phyloP scores from a whole-genome alignment of 2,888 invertebrate species.

The Perizoma affinitatum region DNA sequence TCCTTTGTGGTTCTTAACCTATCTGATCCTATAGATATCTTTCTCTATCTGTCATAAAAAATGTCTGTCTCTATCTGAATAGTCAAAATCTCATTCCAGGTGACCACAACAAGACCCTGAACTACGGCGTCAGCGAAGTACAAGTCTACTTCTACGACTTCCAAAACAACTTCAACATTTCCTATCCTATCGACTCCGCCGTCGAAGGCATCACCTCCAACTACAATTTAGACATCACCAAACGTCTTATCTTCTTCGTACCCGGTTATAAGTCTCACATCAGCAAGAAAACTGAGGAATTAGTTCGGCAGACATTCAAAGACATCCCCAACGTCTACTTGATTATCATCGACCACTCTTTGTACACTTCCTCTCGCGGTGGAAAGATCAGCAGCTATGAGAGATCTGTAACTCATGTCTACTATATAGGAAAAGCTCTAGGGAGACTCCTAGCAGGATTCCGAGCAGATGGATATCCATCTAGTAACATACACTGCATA shows the following conservation, averaged over 20 bases:
- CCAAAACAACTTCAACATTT: slow-evolving; percentile 66
- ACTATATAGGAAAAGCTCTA: slow-evolving; percentile 64
- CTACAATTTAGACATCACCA: slow-evolving; percentile 66
- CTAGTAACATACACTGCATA: slow-evolving; percentile 67
- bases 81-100: slow-evolving; percentile 52
- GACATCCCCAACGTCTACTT: slow-evolving; percentile 66
- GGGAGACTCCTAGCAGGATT: slow-evolving; percentile 64
- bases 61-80: too few species aligned
- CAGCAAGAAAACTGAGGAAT: slow-evolving; percentile 62
- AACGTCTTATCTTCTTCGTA: slow-evolving; percentile 69
- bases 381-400: slow-evolving; percentile 70
- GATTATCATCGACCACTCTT: slow-evolving; percentile 72
- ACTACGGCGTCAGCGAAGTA: slow-evolving; percentile 61
- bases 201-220: slow-evolving; percentile 54
- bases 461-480: slow-evolving; percentile 57
- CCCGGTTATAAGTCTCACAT: slow-evolving; percentile 77
- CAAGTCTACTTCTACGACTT: slow-evolving; percentile 75
- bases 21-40: too few species aligned
- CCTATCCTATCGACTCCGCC: slow-evolving; percentile 60
- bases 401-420: slow-evolving; percentile 62
- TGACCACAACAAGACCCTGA: slow-evolving; percentile 63
- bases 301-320: slow-evolving; percentile 66
- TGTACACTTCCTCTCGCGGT: slow-evolving; percentile 65
- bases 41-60: too few species aligned
- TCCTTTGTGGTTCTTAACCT: too few species aligned